A percentile compares a stretch with the other conserved stretches of the same genome.
phyloP scores from a whole-genome alignment of 2,113 vertebrate genomes.

The Miniopterus natalensis region DNA sequence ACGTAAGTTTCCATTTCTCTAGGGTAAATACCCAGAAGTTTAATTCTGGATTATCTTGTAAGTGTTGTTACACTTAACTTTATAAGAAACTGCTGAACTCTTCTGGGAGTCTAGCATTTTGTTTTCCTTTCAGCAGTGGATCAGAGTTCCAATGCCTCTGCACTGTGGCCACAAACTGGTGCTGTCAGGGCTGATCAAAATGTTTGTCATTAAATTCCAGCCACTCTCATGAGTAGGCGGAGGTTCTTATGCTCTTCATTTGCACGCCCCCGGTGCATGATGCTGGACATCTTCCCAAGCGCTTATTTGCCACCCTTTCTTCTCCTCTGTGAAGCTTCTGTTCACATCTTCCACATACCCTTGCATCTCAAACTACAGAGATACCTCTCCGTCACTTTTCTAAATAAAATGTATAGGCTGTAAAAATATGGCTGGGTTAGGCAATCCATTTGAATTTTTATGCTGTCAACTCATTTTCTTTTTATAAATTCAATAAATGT shows the following conservation, averaged over 20 bases:
- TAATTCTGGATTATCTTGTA: neutral
- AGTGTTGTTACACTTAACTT: neutral
- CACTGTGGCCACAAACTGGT: neutral
- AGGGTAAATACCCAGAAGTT: neutral
- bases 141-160: neutral
- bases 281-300: neutral
- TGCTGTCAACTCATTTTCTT: conserved; percentile 11
- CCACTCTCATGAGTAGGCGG: neutral
- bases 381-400: neutral
- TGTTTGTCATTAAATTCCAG: neutral
- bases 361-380: neutral
- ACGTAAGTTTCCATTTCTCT: neutral
- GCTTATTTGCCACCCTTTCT: neutral
- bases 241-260: neutral
- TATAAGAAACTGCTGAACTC: neutral
- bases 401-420: neutral
- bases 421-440: neutral
- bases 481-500: conserved; percentile 22
- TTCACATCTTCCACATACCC: neutral
- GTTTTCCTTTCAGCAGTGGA: neutral
- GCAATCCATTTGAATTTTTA: conserved; percentile 10
- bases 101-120: neutral
- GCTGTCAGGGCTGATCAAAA: neutral
- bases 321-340: neutral
- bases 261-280: fast-evolving